Evolutionary conservation across 2,888 invertebrate species (phyloP), one percentile per base, ranked within the genome.

Genomic region (Achlya flavicornis): DNA sequence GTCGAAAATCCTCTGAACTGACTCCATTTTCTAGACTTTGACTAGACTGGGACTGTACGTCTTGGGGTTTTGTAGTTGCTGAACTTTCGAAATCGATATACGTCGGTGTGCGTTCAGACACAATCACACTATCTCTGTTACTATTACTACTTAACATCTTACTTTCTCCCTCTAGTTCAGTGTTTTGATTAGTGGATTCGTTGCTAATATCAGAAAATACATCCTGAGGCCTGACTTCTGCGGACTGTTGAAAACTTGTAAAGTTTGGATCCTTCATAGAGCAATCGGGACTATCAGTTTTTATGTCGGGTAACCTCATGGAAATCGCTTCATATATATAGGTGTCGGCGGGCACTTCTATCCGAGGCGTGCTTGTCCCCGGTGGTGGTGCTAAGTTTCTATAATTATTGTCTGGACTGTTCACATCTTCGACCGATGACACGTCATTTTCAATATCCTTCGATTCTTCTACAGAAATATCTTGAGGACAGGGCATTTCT

Each of bases 331-430:
- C 84, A 1, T 70, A 70, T 41, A 76, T 71, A 1, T 84, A 80
- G 1, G 65, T 67, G 32, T 79, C 76, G 0, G 70, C 70, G 0
- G 66, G 63, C 0, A 71, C 61, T 14, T 81, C 84, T 0, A 74
- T 70, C 4, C 92, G 62, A 5, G 93, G 93, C 14, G 93, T 93
- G 74, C 93, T 93, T 0, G 92, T 91, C n/a, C 88, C 26, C 26
- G 26, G 72, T 0, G 89, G 85, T 1, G 84, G 85, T 11, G 76
- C 81, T 85, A 92, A 88, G 57, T 81, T 80, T 65, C 73, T 84
- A 66, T 87, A 89, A 35, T 85, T 81, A 53, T 75, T 80, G 58
- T 85, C 81, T 0, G 87, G 85, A 67, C 87, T 90, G 11, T 88
- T 83, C 16, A 76, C 73, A 14, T 76, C 64, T 57, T 81, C 79